Conservation (phyloP, 2,888 invertebrate genomes). For the Phengaris alcon region DNA sequence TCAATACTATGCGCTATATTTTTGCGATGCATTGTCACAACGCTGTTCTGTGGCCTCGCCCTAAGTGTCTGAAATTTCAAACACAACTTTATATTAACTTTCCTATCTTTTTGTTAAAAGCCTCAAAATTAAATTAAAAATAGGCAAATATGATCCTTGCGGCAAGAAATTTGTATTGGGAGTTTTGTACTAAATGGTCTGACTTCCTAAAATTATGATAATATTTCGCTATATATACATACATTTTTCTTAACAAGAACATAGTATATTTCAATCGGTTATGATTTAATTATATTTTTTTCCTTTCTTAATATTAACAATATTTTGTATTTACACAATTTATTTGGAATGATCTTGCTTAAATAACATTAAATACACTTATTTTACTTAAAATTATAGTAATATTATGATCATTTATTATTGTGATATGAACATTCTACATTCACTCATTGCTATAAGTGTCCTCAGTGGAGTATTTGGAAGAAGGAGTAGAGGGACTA, state of each 20-base stretch:
- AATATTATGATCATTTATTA: slow-evolving; percentile 39
- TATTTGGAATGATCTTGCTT: slow-evolving; percentile 69
- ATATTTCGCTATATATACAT: slow-evolving; percentile 4
- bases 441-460: slow-evolving; percentile 69
- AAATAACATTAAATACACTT: slow-evolving; percentile 37
- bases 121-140: neutral
- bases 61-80: no score
- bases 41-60: no score
- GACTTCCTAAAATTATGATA: neutral
- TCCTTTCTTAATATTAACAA: neutral
- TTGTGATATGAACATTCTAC: slow-evolving; percentile 55
- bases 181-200: slow-evolving; percentile 10
- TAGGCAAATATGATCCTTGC: neutral
- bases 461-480: slow-evolving; percentile 55
- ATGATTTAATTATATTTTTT: neutral
- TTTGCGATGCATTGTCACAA: no score
- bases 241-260: neutral
- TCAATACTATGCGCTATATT: no score
- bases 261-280: neutral
- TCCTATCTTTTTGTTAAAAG: neutral
- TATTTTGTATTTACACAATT: slow-evolving; percentile 48
- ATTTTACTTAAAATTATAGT: slow-evolving; percentile 45
- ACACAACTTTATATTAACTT: no score
- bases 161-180: neutral
- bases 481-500: slow-evolving; percentile 69